Percentiles rank a stretch among this genome's conserved stretches.
These are phyloP conservation scores for Zaprionus tsacasi DNA, from an alignment of 1,140 invertebrate genomes.

Conservation along the genomic window DNA sequence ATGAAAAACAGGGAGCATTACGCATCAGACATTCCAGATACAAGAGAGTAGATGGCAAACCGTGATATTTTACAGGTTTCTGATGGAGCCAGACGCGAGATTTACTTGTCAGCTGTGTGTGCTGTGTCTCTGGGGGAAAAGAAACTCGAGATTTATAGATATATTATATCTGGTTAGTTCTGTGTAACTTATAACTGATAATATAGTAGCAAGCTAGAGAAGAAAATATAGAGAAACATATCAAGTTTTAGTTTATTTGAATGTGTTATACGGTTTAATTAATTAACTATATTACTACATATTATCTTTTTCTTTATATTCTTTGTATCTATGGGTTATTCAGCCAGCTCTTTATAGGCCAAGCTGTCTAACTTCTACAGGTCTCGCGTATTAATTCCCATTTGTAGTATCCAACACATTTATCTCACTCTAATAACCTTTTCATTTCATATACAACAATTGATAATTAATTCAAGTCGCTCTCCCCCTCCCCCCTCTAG, in stretches of 20 bases:
- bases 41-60: conserved; percentile 26
- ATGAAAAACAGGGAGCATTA: conserved; percentile 24
- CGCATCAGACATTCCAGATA: conserved; percentile 12
- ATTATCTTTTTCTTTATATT: background rate
- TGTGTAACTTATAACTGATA: no score
- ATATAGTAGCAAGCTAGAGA: no score
- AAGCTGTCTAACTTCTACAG: background rate
- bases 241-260: no score
- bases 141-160: background rate
- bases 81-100: background rate
- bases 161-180: no score
- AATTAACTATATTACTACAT: background rate
- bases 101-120: background rate
- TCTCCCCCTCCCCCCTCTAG: background rate
- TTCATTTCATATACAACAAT: conserved; percentile 37
- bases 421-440: conserved; percentile 21
- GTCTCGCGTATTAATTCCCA: background rate
- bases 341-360: background rate
- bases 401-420: background rate
- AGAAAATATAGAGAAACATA: no score
- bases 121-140: background rate
- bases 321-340: background rate
- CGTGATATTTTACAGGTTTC: conserved; percentile 27
- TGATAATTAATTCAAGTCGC: conserved; percentile 26
- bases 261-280: background rate